Base-by-base conservation (phyloP, 2,113 vertebrate genomes). In the Nibea albiflora region DNA sequence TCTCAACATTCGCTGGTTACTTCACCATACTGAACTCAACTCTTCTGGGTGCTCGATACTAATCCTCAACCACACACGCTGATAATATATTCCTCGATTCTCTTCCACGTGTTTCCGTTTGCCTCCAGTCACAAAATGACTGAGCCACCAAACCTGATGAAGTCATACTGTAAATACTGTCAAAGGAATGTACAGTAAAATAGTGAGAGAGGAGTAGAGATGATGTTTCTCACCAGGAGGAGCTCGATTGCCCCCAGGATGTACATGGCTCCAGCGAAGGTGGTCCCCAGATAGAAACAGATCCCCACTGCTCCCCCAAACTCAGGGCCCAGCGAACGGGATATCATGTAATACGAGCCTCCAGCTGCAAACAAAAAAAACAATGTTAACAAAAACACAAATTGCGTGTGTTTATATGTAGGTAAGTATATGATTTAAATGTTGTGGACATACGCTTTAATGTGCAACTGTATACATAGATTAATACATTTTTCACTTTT, bases 331-430 rank as follows among this genome's bases (percentile, higher is more conserved):
- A 99, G 93, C 0, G 98, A 99, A 66, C 98, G 98, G 1, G 98
- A 99, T 86, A 99, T 99, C 98, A 99, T 99, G 95, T 99, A 99
- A 95, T 99, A 99, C 74, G 98, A 96, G 50, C 98, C 98, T 3
- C 98, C 98, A 66, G 98, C 98, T 99, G 90, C 62, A 84, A 11
- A 71, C 54, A 91, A 28, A 85, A 74, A 91, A 64, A 85, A 15
- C 64, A 3, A 9, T 9, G 44, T 77, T 31, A 76, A 56, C 54
- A 78, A 24, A 73, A 16, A 78, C 58, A 60, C 57, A 11, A 22
- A 42, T 39, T 22, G 5, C 24, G 35, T 35, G 4, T 58, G 54
- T 46, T 46, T 73, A 2, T 28, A n/a, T 63, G 42, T 31, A 20
- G n/a, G 47, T 53, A 24, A 1, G 2, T 31, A 50, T 31, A 22